Percentiles rank a stretch among this genome's conserved stretches.
Evolutionary conservation across 2,888 invertebrate genomes (phyloP).

Genomic region (Amphiduros pacificus): DNA sequence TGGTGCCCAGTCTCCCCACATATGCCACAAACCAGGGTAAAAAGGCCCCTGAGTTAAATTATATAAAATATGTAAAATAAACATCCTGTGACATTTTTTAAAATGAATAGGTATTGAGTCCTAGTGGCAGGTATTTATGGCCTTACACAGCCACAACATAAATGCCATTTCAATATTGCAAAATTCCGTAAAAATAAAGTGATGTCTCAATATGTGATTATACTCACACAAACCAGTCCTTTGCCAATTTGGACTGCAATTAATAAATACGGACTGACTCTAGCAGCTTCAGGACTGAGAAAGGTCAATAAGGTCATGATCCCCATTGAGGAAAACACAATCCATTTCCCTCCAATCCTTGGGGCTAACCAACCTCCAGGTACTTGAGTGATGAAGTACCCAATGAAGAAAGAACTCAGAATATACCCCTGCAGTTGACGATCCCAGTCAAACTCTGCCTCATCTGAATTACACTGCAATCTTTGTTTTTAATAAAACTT

Average conservation of each 20-base stretch:
- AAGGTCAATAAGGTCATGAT: not conserved
- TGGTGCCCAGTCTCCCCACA: not conserved
- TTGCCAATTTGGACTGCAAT: not conserved
- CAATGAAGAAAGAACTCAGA: conserved; percentile 64
- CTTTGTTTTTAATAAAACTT: too few species aligned
- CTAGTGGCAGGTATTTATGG: too few species aligned
- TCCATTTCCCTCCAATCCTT: not conserved
- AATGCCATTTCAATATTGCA: too few species aligned
- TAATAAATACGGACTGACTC: not conserved
- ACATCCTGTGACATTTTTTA: not conserved
- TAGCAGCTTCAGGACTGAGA: not conserved
- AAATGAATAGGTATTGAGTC: too few species aligned
- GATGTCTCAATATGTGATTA: too few species aligned
- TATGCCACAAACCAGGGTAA: not conserved
- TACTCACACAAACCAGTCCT: not conserved
- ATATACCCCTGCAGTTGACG: conserved; percentile 62
- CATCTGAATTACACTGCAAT: too few species aligned
- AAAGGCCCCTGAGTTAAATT: not conserved
- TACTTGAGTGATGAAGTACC: conserved; percentile 55
- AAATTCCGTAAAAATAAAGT: too few species aligned
- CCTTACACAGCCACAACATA: too few species aligned
- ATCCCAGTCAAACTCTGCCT: conserved; percentile 63
- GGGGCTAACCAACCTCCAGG: conserved; percentile 4
- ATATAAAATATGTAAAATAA: not conserved
- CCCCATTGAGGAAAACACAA: not conserved